These are phyloP conservation scores for Xylota segnis DNA, from an alignment of 2,888 invertebrate genomes.

Conservation along the genomic window DNA sequence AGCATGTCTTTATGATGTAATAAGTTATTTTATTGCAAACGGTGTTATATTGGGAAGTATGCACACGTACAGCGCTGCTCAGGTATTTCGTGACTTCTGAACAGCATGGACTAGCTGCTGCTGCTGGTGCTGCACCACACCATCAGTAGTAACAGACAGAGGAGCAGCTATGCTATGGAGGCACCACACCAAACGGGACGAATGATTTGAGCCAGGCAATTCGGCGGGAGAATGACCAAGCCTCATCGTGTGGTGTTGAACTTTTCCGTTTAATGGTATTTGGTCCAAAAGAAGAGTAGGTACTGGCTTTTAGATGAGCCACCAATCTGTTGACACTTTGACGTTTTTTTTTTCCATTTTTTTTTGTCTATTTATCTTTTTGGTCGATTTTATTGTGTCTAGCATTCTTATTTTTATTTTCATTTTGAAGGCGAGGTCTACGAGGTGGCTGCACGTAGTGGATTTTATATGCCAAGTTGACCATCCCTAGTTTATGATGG, in stretches of 20 bases:
- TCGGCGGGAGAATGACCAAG: constrained; percentile 74
- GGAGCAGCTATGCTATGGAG: constrained; percentile 37
- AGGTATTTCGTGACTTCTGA: constrained; percentile 74
- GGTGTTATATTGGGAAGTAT: constrained; percentile 76
- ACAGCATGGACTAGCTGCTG: constrained; percentile 48
- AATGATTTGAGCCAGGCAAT: constrained; percentile 60
- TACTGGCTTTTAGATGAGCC: constrained; percentile 61
- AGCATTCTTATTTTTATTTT: constrained; percentile 34
- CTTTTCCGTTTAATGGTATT: constrained; percentile 75
- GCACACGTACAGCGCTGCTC: constrained; percentile 72
- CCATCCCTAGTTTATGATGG: constrained; percentile 65
- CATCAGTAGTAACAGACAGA: constrained; percentile 14
- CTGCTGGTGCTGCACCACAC: constrained; percentile 4
- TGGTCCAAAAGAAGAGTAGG: constrained; percentile 67
- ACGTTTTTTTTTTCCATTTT: constrained; percentile 1
- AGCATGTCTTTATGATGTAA: constrained; percentile 77
- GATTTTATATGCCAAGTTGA: constrained; percentile 69
- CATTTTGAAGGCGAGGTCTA: constrained; percentile 63
- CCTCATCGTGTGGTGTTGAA: constrained; percentile 75
- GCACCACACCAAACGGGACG: constrained; percentile 61
- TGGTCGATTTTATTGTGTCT: constrained; percentile 47
- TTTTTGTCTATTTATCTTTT: constrained; percentile 23
- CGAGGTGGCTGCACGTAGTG: constrained; percentile 19
- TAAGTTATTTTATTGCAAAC: constrained; percentile 77
- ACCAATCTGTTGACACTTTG: constrained; percentile 74